phyloP scores from a whole-genome alignment of 2,113 vertebrate genomes.

The Morone saxatilis region DNA sequence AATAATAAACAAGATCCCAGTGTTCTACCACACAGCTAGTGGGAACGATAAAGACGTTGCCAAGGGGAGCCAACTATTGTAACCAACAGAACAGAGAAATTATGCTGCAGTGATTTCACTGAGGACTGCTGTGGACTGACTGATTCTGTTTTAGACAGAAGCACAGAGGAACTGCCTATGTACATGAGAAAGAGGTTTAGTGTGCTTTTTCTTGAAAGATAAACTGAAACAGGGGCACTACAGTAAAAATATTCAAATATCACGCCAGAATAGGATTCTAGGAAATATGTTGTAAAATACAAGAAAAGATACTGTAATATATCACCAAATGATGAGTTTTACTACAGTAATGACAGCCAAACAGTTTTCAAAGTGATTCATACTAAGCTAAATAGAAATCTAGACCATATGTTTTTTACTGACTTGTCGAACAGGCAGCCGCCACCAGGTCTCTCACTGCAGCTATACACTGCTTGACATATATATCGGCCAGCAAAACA shows the following conservation, averaged over 20 bases:
- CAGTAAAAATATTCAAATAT: conserved; percentile 15
- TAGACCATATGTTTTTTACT: background rate
- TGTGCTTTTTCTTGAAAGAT: conserved; percentile 12
- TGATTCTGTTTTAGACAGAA: conserved; percentile 29
- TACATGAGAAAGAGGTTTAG: conserved; percentile 32
- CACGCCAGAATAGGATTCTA: background rate
- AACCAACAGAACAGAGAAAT: conserved; percentile 51
- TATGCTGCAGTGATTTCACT: conserved; percentile 34
- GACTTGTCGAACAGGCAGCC: conserved; percentile 42
- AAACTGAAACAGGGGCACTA: background rate
- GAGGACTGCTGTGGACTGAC: conserved; percentile 9
- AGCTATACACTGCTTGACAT: conserved; percentile 17
- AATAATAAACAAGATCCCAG: conserved; percentile 48
- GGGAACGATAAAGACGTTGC: conserved; percentile 42
- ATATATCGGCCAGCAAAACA: conserved; percentile 34
- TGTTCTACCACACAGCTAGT: conserved; percentile 41
- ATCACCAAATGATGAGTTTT: background rate
- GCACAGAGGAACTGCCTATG: background rate
- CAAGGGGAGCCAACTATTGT: conserved; percentile 31
- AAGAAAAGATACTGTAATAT: background rate
- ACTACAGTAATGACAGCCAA: background rate
- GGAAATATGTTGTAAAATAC: background rate
- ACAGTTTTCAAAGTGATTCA: conserved; percentile 5
- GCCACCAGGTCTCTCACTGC: conserved; percentile 29
- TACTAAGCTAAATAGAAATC: conserved; percentile 12